Percentiles rank a stretch among this genome's conserved stretches.
phyloP scores from a whole-genome alignment of 2,888 invertebrate species.

The Deilephila porcellus region DNA sequence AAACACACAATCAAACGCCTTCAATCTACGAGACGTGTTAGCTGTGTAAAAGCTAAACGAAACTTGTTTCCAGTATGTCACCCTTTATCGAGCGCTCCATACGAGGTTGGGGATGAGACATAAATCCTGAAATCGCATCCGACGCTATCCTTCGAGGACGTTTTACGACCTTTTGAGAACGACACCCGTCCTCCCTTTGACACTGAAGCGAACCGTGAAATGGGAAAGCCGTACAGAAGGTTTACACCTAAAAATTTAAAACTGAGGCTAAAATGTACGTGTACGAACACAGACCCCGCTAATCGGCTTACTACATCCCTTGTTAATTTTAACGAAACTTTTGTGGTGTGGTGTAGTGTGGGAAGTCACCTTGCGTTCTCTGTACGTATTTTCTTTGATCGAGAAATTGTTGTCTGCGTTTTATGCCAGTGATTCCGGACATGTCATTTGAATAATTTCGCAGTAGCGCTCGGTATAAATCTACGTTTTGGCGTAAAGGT shows the following conservation, averaged over 20 bases:
- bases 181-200: slow-evolving; percentile 47
- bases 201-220: slow-evolving; percentile 33
- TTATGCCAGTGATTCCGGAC: slow-evolving; percentile 40
- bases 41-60: slow-evolving; percentile 45
- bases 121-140: slow-evolving; percentile 63
- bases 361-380: background rate
- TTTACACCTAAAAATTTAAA: slow-evolving; percentile 28
- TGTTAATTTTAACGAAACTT: background rate
- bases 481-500: background rate
- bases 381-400: slow-evolving; percentile 23
- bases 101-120: slow-evolving; percentile 56
- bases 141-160: slow-evolving; percentile 50
- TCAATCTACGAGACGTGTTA: slow-evolving; percentile 22
- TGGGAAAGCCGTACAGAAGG: slow-evolving; percentile 4
- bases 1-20: background rate
- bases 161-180: slow-evolving; percentile 59
- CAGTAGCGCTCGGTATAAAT: background rate
- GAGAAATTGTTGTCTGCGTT: slow-evolving; percentile 38
- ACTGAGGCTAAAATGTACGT: background rate
- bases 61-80: slow-evolving; percentile 56
- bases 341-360: background rate
- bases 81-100: slow-evolving; percentile 57
- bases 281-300: background rate
- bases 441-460: slow-evolving; percentile 27
- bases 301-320: background rate